Conservation (phyloP, 2,888 invertebrate species). For the Mythimna vitellina region DNA sequence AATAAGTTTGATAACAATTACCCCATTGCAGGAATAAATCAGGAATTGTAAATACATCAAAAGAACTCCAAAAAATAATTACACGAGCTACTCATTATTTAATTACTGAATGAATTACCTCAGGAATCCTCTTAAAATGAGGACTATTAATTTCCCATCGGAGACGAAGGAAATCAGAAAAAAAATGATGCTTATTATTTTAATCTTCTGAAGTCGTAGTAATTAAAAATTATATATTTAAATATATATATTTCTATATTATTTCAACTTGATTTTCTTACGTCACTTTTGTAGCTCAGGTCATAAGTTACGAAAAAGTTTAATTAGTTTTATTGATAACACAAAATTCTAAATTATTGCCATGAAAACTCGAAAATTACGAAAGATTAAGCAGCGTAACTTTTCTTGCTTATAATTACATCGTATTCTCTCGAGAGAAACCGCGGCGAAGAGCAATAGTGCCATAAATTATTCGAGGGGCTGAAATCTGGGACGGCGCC, state of each 20-base stretch:
- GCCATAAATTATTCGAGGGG: slow-evolving; percentile 74
- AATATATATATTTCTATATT: too few relatives aligned
- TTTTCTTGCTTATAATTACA: slow-evolving; percentile 50
- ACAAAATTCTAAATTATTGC: slow-evolving; percentile 22
- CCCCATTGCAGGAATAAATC: not conserved
- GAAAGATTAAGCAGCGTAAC: slow-evolving; percentile 27
- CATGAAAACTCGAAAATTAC: slow-evolving; percentile 38
- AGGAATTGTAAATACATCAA: not conserved
- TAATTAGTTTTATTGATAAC: slow-evolving; percentile 30
- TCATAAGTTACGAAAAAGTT: slow-evolving; percentile 1
- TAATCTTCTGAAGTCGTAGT: slow-evolving; percentile 6
- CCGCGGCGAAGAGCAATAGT: slow-evolving; percentile 53
- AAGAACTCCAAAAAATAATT: slow-evolving; percentile 4
- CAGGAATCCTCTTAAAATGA: slow-evolving; percentile 25
- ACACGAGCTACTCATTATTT: slow-evolving; percentile 22
- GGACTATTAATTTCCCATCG: slow-evolving; percentile 36
- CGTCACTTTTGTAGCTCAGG: not conserved
- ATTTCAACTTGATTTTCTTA: not conserved
- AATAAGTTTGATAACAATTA: too few relatives aligned
- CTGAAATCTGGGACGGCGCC: slow-evolving; percentile 72
- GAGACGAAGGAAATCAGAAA: not conserved
- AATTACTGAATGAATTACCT: not conserved
- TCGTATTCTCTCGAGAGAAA: slow-evolving; percentile 43
- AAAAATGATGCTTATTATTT: slow-evolving; percentile 13
- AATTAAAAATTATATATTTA: too few relatives aligned